Conservation (phyloP, 2,888 invertebrate species). For the Drosophila antonietae region DNA sequence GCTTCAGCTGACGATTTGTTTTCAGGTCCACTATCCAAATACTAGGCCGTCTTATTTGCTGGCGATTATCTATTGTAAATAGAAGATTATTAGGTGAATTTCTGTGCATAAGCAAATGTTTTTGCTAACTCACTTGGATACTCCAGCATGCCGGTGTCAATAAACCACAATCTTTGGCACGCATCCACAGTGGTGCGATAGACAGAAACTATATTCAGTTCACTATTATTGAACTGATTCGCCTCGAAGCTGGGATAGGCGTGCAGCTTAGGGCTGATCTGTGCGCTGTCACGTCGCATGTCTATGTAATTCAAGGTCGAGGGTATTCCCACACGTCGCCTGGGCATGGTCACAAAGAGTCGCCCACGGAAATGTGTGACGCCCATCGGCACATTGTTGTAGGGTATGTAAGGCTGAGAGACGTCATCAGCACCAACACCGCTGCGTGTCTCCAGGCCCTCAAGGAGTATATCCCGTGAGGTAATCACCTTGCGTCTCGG, state of each 20-base stretch:
- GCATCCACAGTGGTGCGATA: slow-evolving; percentile 89
- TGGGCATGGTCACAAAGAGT: slow-evolving; percentile 90
- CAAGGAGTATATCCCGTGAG: slow-evolving; percentile 63
- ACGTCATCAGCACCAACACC: background rate
- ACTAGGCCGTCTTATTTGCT: slow-evolving; percentile 86
- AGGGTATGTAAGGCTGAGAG: slow-evolving; percentile 74
- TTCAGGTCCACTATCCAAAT: slow-evolving; percentile 88
- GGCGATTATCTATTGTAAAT: slow-evolving; percentile 73
- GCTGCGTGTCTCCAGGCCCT: slow-evolving; percentile 24
- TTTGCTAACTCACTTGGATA: slow-evolving; percentile 86
- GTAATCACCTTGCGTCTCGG: slow-evolving; percentile 54
- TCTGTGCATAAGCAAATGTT: background rate
- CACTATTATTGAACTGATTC: slow-evolving; percentile 76
- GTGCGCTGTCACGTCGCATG: slow-evolving; percentile 78
- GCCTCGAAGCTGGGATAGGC: slow-evolving; percentile 82
- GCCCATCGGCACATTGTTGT: slow-evolving; percentile 84
- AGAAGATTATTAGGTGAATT: background rate
- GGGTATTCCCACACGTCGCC: slow-evolving; percentile 88
- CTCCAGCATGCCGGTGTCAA: slow-evolving; percentile 91
- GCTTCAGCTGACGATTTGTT: slow-evolving; percentile 87
- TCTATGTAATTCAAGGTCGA: slow-evolving; percentile 86
- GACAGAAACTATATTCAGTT: slow-evolving; percentile 87
- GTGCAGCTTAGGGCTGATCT: slow-evolving; percentile 77
- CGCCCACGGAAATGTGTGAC: slow-evolving; percentile 85
- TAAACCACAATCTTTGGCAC: slow-evolving; percentile 91